A percentile compares a stretch with the other conserved stretches of the same genome.
Conservation (phyloP, 2,888 invertebrate species). For the Andrena flavipes region DNA sequence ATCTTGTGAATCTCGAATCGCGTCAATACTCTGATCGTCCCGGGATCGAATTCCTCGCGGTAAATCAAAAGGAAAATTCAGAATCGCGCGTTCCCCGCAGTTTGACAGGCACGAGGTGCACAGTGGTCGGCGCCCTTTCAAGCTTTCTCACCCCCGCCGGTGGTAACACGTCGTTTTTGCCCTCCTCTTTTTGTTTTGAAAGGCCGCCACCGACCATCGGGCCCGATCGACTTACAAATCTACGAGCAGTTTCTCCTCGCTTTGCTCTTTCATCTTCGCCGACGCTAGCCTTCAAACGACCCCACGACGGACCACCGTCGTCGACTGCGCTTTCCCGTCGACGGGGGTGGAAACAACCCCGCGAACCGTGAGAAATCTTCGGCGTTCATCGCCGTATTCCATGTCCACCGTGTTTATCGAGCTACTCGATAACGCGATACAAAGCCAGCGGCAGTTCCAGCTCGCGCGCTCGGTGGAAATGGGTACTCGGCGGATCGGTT, state of each 20-base stretch:
- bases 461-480: no score
- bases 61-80: conserved; percentile 4
- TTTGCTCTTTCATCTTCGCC: conserved; percentile 78
- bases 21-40: neutral
- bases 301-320: conserved; percentile 72
- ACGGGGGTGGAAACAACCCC: conserved; percentile 31
- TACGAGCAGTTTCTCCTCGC: conserved; percentile 42
- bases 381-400: neutral
- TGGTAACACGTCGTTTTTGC: conserved; percentile 55
- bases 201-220: conserved; percentile 58
- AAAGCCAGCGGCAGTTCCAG: no score
- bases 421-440: neutral
- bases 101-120: conserved; percentile 35
- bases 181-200: conserved; percentile 62
- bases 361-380: conserved; percentile 33
- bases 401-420: neutral
- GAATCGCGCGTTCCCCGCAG: conserved; percentile 33
- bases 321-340: conserved; percentile 72
- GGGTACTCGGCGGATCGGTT: no score
- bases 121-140: conserved; percentile 57
- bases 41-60: no score
- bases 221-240: conserved; percentile 72
- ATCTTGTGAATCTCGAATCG: neutral
- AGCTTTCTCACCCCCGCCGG: conserved; percentile 42
- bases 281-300: conserved; percentile 73